These are phyloP conservation scores for Bombus breviceps DNA, from an alignment of 1,140 invertebrate species.

Conservation along the genomic window DNA sequence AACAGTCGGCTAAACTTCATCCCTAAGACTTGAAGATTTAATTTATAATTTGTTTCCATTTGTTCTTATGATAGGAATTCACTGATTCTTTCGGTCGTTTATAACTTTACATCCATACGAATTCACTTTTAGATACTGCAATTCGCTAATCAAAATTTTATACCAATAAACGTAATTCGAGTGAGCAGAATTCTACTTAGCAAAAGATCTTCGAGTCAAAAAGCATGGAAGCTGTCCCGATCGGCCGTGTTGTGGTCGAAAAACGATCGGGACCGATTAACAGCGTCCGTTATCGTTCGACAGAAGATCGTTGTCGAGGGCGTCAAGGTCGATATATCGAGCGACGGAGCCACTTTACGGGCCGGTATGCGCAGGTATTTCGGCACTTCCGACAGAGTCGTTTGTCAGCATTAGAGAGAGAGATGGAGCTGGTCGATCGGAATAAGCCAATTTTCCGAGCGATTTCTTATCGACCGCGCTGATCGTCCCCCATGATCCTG, in stretches of 20 bases:
- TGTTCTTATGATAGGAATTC: too few species aligned
- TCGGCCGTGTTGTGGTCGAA: neutral
- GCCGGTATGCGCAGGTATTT: slow-evolving; percentile 62
- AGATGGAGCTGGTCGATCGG: slow-evolving; percentile 68
- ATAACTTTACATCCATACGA: too few species aligned
- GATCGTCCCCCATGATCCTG: slow-evolving; percentile 57
- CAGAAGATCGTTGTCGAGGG: neutral
- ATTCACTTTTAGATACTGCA: too few species aligned
- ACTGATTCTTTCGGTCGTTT: too few species aligned
- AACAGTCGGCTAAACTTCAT: too few species aligned
- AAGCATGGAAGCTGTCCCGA: neutral
- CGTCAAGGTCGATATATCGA: slow-evolving; percentile 2
- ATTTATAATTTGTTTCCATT: too few species aligned
- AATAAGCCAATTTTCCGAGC: slow-evolving; percentile 80
- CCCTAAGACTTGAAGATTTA: too few species aligned
- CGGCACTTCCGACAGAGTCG: slow-evolving; percentile 69
- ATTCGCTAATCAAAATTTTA: too few species aligned
- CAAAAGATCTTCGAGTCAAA: neutral
- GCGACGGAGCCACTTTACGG: slow-evolving; percentile 31
- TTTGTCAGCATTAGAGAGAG: slow-evolving; percentile 73
- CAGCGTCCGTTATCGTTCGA: neutral
- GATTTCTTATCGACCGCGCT: slow-evolving; percentile 76
- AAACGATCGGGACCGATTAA: slow-evolving; percentile 17
- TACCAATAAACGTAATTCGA: too few species aligned
- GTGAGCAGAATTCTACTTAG: neutral